These are phyloP conservation scores for Chouioia cunea DNA, from an alignment of 2,888 invertebrate genomes.

Conservation along the genomic window DNA sequence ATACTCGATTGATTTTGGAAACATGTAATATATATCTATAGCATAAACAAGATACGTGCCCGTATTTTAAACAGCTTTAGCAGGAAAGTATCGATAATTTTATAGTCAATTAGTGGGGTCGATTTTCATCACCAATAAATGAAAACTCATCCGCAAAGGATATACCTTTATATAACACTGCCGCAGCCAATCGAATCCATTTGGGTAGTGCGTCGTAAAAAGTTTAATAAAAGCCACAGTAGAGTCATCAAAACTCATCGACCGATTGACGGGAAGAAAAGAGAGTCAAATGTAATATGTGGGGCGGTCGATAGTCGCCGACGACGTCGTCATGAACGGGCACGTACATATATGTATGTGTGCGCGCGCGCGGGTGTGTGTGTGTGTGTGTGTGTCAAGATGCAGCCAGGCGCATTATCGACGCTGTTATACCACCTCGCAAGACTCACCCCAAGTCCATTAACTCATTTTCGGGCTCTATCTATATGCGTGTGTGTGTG, in stretches of 20 bases:
- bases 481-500: not conserved
- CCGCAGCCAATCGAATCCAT: slow-evolving; percentile 16
- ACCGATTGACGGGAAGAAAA: not conserved
- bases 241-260: not conserved
- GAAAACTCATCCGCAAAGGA: not conserved
- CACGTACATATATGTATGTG: slow-evolving; percentile 2
- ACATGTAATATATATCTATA: no score
- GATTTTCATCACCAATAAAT: slow-evolving; percentile 2
- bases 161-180: not conserved
- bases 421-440: slow-evolving; percentile 16
- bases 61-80: no score
- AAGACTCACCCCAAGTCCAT: slow-evolving; percentile 56
- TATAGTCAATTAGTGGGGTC: no score
- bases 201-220: not conserved
- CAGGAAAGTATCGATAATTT: no score
- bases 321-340: no score
- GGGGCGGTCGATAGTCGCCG: slow-evolving; percentile 46
- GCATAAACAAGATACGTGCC: no score
- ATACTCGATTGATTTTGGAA: no score
- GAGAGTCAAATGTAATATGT: slow-evolving; percentile 40
- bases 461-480: slow-evolving; percentile 52
- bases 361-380: slow-evolving; percentile 6
- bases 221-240: slow-evolving; percentile 21
- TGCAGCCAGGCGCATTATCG: slow-evolving; percentile 21
- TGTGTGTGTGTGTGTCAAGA: not conserved